Evolutionary conservation across 30 jellyfish, hydroid and myxozoan genomes (phyloP).

Genomic region (Turritopsis rubra): DNA sequence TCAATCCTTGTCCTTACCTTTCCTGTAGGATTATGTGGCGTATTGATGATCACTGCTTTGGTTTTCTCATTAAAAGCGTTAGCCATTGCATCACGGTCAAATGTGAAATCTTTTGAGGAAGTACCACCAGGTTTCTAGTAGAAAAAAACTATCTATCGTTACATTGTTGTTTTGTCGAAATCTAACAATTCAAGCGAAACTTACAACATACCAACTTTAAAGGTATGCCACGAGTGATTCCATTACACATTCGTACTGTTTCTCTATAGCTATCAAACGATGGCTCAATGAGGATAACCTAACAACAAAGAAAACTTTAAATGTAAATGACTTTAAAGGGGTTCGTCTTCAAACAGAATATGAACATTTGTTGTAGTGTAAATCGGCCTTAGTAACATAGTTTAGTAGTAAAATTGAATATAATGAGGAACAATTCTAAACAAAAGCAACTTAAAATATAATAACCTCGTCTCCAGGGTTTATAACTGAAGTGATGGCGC

Average conservation of each 20-base stretch:
- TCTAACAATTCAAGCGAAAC: too few relatives aligned
- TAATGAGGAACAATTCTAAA: background rate
- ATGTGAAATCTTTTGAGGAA: conserved; percentile 52
- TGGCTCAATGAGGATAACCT: conserved; percentile 90
- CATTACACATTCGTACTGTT: conserved; percentile 57
- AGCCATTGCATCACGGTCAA: conserved; percentile 65
- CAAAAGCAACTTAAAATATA: conserved; percentile 1
- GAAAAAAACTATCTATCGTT: too few relatives aligned
- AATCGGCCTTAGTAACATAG: too few relatives aligned
- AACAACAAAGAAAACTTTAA: background rate
- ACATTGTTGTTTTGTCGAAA: too few relatives aligned
- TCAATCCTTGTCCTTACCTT: too few relatives aligned
- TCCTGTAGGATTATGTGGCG: conserved; percentile 97
- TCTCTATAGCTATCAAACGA: conserved; percentile 75
- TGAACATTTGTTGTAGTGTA: too few relatives aligned
- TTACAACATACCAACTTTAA: conserved; percentile 60
- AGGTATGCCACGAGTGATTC: conserved; percentile 56
- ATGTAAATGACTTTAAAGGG: background rate
- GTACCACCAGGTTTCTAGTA: conserved; percentile 62
- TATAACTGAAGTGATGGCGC: conserved; percentile 59
- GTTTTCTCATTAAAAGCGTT: conserved; percentile 68
- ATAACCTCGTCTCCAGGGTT: conserved; percentile 97
- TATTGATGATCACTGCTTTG: conserved; percentile 71
- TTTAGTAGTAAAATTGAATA: background rate
- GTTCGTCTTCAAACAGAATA: too few relatives aligned